Evolutionary conservation across 2,888 invertebrate genomes (phyloP).

Genomic region (Ochlodes sylvanus): DNA sequence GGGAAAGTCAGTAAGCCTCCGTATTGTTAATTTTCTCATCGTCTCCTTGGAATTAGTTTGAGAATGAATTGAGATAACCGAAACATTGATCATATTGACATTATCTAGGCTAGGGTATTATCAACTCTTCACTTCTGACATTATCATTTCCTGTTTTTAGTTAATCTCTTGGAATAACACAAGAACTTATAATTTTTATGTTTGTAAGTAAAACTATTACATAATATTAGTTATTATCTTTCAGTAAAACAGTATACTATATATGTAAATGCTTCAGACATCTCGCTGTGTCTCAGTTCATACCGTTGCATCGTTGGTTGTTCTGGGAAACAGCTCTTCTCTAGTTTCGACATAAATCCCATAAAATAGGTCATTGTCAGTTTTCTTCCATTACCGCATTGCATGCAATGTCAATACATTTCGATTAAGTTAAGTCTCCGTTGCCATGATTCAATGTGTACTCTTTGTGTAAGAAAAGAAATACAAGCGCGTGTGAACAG

Average conservation of each 20-base stretch:
- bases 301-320: not conserved
- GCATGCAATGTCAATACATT: not conserved
- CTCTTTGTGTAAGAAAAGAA: constrained; percentile 13
- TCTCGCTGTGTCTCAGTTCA: not conserved
- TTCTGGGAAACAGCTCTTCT: not conserved
- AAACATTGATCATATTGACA: constrained; percentile 12
- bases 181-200: not conserved
- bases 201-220: no score
- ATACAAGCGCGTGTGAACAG: constrained; percentile 77
- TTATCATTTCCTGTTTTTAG: constrained; percentile 15
- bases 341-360: not conserved
- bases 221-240: no score
- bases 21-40: not conserved
- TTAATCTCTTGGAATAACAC: constrained; percentile 1
- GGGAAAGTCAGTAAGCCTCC: not conserved
- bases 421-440: not conserved
- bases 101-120: constrained; percentile 10
- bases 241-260: no score
- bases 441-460: constrained; percentile 14
- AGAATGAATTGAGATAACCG: constrained; percentile 4
- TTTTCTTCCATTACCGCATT: constrained; percentile 7
- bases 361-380: not conserved
- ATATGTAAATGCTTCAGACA: no score
- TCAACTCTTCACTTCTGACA: constrained; percentile 16
- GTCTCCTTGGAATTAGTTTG: constrained; percentile 2